Evolutionary conservation across 2,113 vertebrate genomes (phyloP).

Genomic region (Serilophus lunatus): DNA sequence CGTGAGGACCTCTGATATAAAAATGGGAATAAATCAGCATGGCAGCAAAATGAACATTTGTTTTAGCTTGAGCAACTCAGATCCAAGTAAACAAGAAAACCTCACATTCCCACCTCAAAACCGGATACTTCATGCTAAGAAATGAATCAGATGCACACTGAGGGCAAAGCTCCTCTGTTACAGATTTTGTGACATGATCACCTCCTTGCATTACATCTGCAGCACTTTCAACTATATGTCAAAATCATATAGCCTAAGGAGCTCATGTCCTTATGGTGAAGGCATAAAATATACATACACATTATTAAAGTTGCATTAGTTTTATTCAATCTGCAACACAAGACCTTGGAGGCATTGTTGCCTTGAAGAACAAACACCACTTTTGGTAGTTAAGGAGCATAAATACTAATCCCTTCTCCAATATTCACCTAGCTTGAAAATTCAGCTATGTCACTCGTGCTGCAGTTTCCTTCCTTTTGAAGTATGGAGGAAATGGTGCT

Average conservation of each 20-base stretch:
- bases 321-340: constrained; percentile 21
- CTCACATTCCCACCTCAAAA: background rate
- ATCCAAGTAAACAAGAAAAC: background rate
- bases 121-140: background rate
- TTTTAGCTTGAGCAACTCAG: background rate
- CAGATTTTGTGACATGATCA: background rate
- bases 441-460: background rate
- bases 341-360: constrained; percentile 34
- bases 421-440: background rate
- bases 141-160: background rate
- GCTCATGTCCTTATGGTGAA: background rate
- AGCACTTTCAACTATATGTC: background rate
- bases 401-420: background rate
- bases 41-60: background rate
- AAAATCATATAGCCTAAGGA: constrained; percentile 35
- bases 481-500: background rate
- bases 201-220: background rate
- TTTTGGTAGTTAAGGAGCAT: background rate
- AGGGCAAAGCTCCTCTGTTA: background rate
- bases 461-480: background rate
- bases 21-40: background rate
- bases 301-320: constrained; percentile 53
- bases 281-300: constrained; percentile 50
- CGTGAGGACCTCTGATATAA: background rate
- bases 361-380: background rate